Base-by-base conservation (phyloP, 2,888 invertebrate species). In the Mythimna albipuncta region DNA sequence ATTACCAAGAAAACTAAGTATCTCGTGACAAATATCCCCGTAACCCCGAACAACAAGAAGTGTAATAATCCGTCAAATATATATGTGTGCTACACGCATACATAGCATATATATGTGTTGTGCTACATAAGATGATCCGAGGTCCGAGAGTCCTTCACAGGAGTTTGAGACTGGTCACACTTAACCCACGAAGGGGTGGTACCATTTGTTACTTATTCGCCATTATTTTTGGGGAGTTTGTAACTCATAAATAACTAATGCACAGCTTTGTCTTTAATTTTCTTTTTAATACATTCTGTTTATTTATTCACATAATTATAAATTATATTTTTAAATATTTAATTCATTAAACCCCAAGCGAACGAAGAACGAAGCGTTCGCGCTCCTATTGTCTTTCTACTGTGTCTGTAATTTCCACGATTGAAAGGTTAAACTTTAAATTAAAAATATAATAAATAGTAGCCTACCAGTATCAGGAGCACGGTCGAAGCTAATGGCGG, bases 51-150 rank as follows among this genome's bases (percentile, higher is more conserved):
- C 47, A 59, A 61, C 13, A 32, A 38, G 19, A 61, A 47, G n/a
- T 76, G 26, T 64, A 38, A 61, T 77, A 76, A 66, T 73, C 47
- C 47, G n/a, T 62, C 44, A 21, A n/a, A 63, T 32, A 32, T 32
- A 32, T 32, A 32, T 47, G 26, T 50, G 1, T 32, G 32, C 32
- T 32, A 32, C 32, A 32, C 32, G 63, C 44, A 67, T 11, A 52
- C 1, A 16, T 35, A 65, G 41, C 41, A 11, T 44, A 44, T 44
- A 44, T 11, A 16, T 47, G 5, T 64, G 62, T 58, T 57, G 64
- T 62, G 64, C 62, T 78, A 74, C 6, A 75, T 81, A 79, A 83
- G 70, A 83, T 75, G 58, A 74, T 58, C 72, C 72, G 41, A 5
- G 38, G 78, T 59, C 67, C 55, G 19, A 81, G 83, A 55, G 75